Evolutionary conservation across 1,140 invertebrate species (phyloP).

Genomic region (Scaptomyza graminum): DNA sequence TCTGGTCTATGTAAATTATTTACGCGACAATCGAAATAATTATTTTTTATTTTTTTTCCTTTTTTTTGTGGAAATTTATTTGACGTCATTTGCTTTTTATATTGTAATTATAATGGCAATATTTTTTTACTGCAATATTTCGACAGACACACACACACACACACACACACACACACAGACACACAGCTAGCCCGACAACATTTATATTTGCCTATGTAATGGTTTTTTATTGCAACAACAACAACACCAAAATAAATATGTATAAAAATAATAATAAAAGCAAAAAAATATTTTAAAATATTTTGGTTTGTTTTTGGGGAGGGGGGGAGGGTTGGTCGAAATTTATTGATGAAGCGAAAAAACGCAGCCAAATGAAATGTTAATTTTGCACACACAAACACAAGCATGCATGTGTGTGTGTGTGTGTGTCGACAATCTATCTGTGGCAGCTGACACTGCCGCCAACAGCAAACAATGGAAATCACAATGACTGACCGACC

Average conservation of each 20-base stretch:
- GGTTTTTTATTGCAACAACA: conserved; percentile 70
- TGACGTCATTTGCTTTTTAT: conserved; percentile 74
- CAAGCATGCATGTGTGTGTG: neutral
- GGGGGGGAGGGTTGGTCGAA: conserved; percentile 42
- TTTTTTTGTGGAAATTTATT: conserved; percentile 60
- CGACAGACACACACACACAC: conserved; percentile 29
- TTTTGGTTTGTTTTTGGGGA: conserved; percentile 15
- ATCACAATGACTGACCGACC: conserved; percentile 63
- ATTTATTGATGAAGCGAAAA: conserved; percentile 77
- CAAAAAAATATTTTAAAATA: conserved; percentile 29
- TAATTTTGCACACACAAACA: conserved; percentile 58
- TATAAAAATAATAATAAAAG: conserved; percentile 35
- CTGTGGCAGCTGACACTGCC: conserved; percentile 72
- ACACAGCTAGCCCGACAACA: conserved; percentile 28
- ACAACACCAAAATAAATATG: conserved; percentile 23
- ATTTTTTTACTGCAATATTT: conserved; percentile 73
- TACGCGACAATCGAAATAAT: conserved; percentile 65
- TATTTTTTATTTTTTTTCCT: neutral
- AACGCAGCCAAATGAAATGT: conserved; percentile 74
- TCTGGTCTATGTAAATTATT: conserved; percentile 38
- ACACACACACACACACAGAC: neutral
- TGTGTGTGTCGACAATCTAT: conserved; percentile 18
- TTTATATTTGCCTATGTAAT: conserved; percentile 77
- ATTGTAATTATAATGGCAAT: conserved; percentile 63
- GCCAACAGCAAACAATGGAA: conserved; percentile 71